phyloP scores from a whole-genome alignment of 35 echinoderm and acorn worm genomes.

The Heliocidaris erythrogramma region DNA sequence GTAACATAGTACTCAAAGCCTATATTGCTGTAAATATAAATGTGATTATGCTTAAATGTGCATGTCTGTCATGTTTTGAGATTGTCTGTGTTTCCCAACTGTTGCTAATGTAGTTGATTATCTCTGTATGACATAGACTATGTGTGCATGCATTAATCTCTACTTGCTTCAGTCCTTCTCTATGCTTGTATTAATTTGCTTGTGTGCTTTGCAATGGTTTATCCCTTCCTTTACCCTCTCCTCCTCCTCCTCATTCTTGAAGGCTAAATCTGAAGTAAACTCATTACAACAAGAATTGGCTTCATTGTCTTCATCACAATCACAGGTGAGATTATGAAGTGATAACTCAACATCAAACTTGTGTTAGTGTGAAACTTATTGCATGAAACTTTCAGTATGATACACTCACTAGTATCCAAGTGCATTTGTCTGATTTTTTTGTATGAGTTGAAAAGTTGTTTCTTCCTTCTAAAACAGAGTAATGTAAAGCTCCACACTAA shows the following conservation, averaged over 20 bases:
- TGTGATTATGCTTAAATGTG: not conserved
- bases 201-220: conserved; percentile 25
- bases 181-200: not conserved
- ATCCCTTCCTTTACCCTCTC: not conserved
- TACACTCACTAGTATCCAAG: too few species aligned
- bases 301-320: not conserved
- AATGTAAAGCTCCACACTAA: too few species aligned
- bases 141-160: not conserved
- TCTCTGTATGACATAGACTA: not conserved
- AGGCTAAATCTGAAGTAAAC: conserved; percentile 55
- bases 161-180: not conserved
- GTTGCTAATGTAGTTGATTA: not conserved
- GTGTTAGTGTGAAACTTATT: not conserved
- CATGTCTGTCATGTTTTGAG: not conserved
- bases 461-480: too few species aligned
- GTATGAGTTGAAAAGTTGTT: too few species aligned
- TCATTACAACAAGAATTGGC: conserved; percentile 55
- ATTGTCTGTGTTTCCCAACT: not conserved
- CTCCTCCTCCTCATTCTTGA: not conserved
- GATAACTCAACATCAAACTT: not conserved
- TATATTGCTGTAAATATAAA: not conserved
- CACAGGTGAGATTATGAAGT: conserved; percentile 16
- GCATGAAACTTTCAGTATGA: not conserved
- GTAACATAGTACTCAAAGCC: not conserved
- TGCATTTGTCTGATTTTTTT: too few species aligned